These are phyloP conservation scores for Plutella xylostella DNA, from an alignment of 2,888 invertebrate genomes.

Conservation along the genomic window DNA sequence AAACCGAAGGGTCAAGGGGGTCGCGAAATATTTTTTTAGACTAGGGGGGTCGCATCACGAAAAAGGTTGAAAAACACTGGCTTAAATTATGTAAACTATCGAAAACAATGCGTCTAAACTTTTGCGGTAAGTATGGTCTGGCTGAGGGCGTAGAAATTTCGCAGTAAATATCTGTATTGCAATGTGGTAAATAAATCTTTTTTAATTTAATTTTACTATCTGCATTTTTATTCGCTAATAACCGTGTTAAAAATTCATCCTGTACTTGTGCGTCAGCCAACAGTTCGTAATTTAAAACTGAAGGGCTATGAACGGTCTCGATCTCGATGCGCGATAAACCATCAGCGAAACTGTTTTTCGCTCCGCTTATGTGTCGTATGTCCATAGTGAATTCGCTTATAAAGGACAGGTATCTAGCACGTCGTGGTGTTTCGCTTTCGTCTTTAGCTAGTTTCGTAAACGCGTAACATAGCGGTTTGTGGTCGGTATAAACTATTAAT, in stretches of 20 bases:
- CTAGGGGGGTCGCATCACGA: no score
- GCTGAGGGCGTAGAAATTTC: slow-evolving; percentile 14
- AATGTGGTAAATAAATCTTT: neutral
- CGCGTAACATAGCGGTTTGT: slow-evolving; percentile 14
- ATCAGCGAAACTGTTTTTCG: slow-evolving; percentile 25
- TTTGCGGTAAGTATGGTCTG: slow-evolving; percentile 18
- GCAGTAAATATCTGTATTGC: slow-evolving; percentile 12
- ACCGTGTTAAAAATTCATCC: neutral
- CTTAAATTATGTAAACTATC: no score
- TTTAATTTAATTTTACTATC: neutral
- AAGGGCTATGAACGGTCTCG: slow-evolving; percentile 1
- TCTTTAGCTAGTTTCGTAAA: slow-evolving; percentile 8
- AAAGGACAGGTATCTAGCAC: slow-evolving; percentile 8
- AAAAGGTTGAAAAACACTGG: no score
- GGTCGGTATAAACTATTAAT: slow-evolving; percentile 14
- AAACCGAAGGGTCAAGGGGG: no score
- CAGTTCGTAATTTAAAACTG: slow-evolving; percentile 6
- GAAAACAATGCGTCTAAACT: slow-evolving; percentile 16
- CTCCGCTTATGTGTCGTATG: slow-evolving; percentile 25
- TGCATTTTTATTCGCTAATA: neutral
- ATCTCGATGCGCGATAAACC: slow-evolving; percentile 23
- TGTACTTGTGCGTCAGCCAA: neutral
- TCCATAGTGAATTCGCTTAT: slow-evolving; percentile 27
- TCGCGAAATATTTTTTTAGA: no score
- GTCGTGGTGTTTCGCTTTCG: slow-evolving; percentile 11